Conservation (phyloP, 1,140 invertebrate genomes). For the Drosophila subpulchrella region DNA sequence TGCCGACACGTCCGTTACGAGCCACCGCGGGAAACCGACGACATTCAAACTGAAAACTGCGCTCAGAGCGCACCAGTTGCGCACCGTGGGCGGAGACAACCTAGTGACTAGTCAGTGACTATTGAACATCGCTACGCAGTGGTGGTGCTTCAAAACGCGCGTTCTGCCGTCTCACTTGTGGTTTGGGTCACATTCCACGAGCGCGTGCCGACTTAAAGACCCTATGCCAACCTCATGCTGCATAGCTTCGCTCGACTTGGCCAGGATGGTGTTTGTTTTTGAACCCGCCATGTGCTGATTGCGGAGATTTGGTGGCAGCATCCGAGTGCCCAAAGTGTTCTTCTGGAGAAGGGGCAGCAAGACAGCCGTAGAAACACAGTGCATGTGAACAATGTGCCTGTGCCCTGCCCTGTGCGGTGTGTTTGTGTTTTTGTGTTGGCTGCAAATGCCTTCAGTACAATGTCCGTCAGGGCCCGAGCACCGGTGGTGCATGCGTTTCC, state of each 20-base stretch:
- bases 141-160: constrained; percentile 37
- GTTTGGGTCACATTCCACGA: constrained; percentile 15
- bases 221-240: neutral
- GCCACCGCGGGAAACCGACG: too few relatives aligned
- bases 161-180: constrained; percentile 24
- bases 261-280: neutral
- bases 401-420: neutral
- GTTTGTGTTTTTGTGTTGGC: neutral
- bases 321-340: neutral
- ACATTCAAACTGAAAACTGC: too few relatives aligned
- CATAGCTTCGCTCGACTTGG: neutral
- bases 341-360: too few relatives aligned
- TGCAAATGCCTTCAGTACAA: too few relatives aligned
- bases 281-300: neutral
- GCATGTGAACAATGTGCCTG: neutral
- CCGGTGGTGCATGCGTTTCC: neutral
- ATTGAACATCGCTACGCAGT: constrained; percentile 59
- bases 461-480: neutral
- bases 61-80: too few relatives aligned
- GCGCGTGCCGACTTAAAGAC: constrained; percentile 1
- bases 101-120: neutral
- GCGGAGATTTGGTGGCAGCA: neutral
- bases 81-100: too few relatives aligned
- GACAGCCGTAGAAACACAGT: neutral
- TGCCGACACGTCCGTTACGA: too few relatives aligned